Evolutionary conservation across 1,140 invertebrate species (phyloP).

Genomic region (Ceratosolen solmsi): DNA sequence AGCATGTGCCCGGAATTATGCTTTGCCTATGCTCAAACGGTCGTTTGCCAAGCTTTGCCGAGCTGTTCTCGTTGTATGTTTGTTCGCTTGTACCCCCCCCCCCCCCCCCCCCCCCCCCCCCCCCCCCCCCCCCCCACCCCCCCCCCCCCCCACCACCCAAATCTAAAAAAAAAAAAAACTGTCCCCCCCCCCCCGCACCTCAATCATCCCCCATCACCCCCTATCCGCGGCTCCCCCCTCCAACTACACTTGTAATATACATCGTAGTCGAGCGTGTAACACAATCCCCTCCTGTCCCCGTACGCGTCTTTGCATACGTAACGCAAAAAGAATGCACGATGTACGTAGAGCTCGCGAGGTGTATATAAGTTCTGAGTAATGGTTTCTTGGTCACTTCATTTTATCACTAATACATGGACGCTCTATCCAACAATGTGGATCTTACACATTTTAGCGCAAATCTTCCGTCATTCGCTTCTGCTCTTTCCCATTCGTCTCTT

Average conservation of each 20-base stretch:
- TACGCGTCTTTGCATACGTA: slow-evolving; percentile 14
- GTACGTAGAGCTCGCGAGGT: background rate
- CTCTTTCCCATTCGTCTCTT: background rate
- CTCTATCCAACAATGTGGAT: background rate
- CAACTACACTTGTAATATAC: background rate
- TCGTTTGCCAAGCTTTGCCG: slow-evolving; percentile 14
- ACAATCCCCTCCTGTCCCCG: background rate
- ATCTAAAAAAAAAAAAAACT: too few relatives aligned
- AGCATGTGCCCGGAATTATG: slow-evolving; percentile 35
- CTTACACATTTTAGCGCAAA: background rate
- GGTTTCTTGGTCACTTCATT: slow-evolving; percentile 34
- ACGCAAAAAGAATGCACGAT: slow-evolving; percentile 28
- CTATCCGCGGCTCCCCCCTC: background rate
- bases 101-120: background rate
- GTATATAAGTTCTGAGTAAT: slow-evolving; percentile 6
- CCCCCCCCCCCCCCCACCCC: too few relatives aligned
- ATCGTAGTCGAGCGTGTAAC: background rate
- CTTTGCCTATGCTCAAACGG: slow-evolving; percentile 13
- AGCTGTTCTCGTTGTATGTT: background rate
- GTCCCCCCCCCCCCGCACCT: background rate
- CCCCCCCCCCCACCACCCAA: background rate
- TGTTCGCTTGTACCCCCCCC: background rate
- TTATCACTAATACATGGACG: background rate
- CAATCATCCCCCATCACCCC: background rate
- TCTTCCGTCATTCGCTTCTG: background rate